phyloP scores from a whole-genome alignment of 1,140 invertebrate genomes.

The Chironomus striatipennis region DNA sequence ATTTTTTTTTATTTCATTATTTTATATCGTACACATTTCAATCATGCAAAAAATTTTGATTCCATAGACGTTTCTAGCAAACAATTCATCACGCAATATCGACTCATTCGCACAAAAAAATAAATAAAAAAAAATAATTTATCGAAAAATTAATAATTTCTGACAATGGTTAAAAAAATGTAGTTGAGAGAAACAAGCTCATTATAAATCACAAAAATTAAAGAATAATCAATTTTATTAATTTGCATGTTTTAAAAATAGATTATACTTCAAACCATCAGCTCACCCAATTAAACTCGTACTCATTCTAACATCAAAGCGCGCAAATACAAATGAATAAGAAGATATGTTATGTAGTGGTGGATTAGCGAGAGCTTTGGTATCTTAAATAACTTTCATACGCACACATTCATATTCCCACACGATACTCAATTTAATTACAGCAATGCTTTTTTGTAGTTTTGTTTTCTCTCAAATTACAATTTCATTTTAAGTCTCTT shows the following conservation, averaged over 20 bases:
- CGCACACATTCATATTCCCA: not conserved
- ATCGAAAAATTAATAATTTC: no score
- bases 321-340: not conserved
- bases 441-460: not conserved
- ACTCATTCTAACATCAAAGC: not conserved
- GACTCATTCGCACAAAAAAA: no score
- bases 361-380: constrained; percentile 5
- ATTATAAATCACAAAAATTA: no score
- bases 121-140: no score
- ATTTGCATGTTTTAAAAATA: not conserved
- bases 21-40: no score
- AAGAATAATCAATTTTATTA: not conserved
- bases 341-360: not conserved
- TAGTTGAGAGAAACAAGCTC: no score
- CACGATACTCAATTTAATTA: not conserved
- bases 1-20: no score
- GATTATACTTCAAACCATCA: not conserved
- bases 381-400: not conserved
- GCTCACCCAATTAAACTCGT: not conserved
- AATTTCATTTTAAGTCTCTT: not conserved
- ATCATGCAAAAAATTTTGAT: no score
- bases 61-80: no score
- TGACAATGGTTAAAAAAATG: no score
- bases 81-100: no score
- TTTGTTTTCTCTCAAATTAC: not conserved